Base-by-base conservation (phyloP, 2,113 vertebrate species). In the Cacatua alba region DNA sequence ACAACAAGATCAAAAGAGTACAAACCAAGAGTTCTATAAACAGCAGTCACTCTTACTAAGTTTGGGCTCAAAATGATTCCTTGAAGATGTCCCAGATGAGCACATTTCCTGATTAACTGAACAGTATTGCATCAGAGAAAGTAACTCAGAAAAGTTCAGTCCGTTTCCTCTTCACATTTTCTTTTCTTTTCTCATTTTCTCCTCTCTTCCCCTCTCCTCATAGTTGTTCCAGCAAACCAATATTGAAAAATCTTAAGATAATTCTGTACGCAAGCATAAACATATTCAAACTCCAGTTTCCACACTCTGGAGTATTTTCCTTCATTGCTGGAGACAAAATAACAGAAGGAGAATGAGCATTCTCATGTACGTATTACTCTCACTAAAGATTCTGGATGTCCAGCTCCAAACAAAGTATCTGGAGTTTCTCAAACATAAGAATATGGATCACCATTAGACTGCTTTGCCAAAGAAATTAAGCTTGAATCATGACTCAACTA, bases 321-420 rank as follows among this genome's bases (percentile, higher is more conserved):
- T 78, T 18, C 12, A n/a, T 28, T 86, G n/a, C n/a, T 81, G 64
- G n/a, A 78, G 12, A 72, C 24, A 95, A 87, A 90, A 65, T 25
- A 77, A 10, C 0, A 0, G 29, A 59, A 88, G 8, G 44, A 37
- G 13, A 64, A 44, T 69, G 49, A 77, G n/a, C 0, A 0, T 44
- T 63, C n/a, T 83, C 48, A 23, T 10, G 31, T 59, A 48, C 90
- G 26, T 46, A 52, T 8, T 89, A 21, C 5, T 11, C 39, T 95
- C n/a, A 51, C 29, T 51, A 78, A 55, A 21, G 31, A 57, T 89
- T 75, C 72, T 41, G 52, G 11, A 63, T 83, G 23, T 68, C 82
- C 64, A 91, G 23, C 71, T 93, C 46, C 55, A 78, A 79, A 76
- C 10, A 74, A 83, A 87, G 20, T 60, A 90, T 48, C 55, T 78